Percentiles rank a stretch among this genome's conserved stretches.
Evolutionary conservation across 1,140 invertebrate genomes (phyloP).

Genomic region (Hyles euphorbiae): DNA sequence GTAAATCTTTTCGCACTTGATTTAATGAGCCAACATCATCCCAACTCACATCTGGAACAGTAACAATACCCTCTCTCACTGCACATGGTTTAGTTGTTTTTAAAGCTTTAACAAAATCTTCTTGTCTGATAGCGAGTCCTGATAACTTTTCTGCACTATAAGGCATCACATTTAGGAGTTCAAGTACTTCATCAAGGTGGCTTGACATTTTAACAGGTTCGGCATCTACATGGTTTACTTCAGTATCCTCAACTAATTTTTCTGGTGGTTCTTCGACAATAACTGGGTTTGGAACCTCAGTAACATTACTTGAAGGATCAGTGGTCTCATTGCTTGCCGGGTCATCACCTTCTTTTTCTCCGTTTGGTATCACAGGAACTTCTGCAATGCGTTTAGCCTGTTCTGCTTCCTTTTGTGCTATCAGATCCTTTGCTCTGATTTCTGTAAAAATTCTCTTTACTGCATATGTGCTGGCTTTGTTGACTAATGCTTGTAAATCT

Average conservation of each 20-base stretch:
- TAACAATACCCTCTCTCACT: conserved; percentile 97
- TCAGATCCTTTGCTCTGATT: conserved; percentile 34
- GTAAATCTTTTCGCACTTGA: conserved; percentile 91
- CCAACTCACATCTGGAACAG: conserved; percentile 98
- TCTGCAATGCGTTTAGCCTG: conserved; percentile 25
- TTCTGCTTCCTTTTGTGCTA: conserved; percentile 22
- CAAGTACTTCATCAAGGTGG: conserved; percentile 52
- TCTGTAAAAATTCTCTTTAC: conserved; percentile 79
- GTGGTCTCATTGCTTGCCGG: conserved; percentile 7
- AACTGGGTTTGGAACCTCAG: conserved; percentile 14
- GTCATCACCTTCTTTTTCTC: conserved; percentile 49
- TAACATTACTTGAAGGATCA: conserved; percentile 27
- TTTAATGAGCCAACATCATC: conserved; percentile 95
- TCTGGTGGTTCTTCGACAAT: conserved; percentile 28
- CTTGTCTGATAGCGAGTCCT: conserved; percentile 80
- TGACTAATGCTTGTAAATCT: conserved; percentile 91
- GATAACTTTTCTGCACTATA: conserved; percentile 78
- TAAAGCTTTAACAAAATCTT: conserved; percentile 88
- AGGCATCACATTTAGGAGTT: conserved; percentile 61
- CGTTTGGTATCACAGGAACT: conserved; percentile 40
- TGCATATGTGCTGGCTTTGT: conserved; percentile 91
- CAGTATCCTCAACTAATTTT: conserved; percentile 11
- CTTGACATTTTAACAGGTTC: conserved; percentile 29
- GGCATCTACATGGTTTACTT: conserved; percentile 25
- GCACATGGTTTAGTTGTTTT: conserved; percentile 93